Evolutionary conservation across 1,140 invertebrate species (phyloP), one percentile per base, ranked within the genome.

Genomic region (Pseudomyrmex gracilis): DNA sequence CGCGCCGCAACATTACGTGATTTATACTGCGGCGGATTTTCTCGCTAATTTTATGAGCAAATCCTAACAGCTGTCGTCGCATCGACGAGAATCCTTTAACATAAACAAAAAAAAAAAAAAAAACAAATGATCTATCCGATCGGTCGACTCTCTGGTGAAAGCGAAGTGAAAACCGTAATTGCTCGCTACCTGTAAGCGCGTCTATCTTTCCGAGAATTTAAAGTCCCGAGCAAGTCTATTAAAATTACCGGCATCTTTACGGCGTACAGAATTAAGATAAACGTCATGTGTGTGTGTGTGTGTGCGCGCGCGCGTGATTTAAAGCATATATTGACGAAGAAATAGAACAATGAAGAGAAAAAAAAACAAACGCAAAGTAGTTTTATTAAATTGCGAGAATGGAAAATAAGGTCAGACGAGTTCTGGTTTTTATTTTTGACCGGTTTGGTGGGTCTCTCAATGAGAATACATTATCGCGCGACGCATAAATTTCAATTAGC

Each of bases 91-190:
- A 22, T 34, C 13, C n/a, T 13, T 10, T 17, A 24, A 58, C 68
- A 34, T 12, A 1, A 10, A 10, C 0, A 15, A 20, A 34, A 70
- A 71, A 60, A 10, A 10, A 1, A 15, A 20, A 34, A 70, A 71
- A 60, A 71, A n/a, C 24, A 34, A 34, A 10, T 49, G 34, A 45
- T 55, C 2, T n/a, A 43, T 45, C 9, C 24, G 17, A 12, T 15
- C 63, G 49, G 13, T 57, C 34, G 1, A 4, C 51, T 13, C 24
- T 8, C 45, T 22, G 9, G 51, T 68, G 63, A 77, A 77, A 57
- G 74, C 63, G 12, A 1, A 67, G 51, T 77, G 63, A 67, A 77
- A 77, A 57, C 13, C 24, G 45, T 68, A 67, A 77, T 77, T 77
- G 34, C 20, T 49, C 60, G 61, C n/a, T 43, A 8, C 4, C n/a